These are phyloP conservation scores for Aquatica leii DNA, from an alignment of 2,888 invertebrate species.

Conservation along the genomic window DNA sequence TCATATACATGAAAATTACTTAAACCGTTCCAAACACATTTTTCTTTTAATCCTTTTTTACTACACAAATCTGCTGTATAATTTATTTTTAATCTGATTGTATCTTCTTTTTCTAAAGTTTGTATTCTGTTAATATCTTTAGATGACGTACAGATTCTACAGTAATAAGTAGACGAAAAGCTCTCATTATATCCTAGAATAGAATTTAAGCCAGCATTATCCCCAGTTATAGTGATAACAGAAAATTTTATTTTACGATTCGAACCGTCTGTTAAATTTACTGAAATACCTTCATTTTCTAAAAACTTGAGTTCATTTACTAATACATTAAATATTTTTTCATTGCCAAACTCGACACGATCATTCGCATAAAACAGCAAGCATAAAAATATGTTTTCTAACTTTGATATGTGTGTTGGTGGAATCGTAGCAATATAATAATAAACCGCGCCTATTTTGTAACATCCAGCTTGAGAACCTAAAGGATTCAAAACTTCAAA, in stretches of 20 bases:
- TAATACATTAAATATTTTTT: background rate
- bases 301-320: slow-evolving; percentile 5
- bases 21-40: background rate
- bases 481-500: slow-evolving; percentile 15
- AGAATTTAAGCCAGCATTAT: slow-evolving; percentile 13
- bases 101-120: background rate
- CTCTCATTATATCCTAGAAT: slow-evolving; percentile 9
- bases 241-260: background rate
- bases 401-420: background rate
- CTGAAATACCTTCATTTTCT: slow-evolving; percentile 3
- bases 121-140: background rate
- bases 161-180: slow-evolving; percentile 10
- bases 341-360: slow-evolving; percentile 1
- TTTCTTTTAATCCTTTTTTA: slow-evolving; percentile 29
- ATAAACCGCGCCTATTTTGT: slow-evolving; percentile 17
- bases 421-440: slow-evolving; percentile 1
- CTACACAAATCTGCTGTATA: background rate
- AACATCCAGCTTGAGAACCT: slow-evolving; percentile 14
- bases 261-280: background rate
- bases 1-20: background rate
- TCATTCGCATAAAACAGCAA: slow-evolving; percentile 3
- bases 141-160: slow-evolving; percentile 7
- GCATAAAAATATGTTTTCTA: slow-evolving; percentile 14
- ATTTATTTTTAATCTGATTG: background rate
- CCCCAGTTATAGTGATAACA: slow-evolving; percentile 6